Evolutionary conservation across 2,888 invertebrate species (phyloP).

Genomic region (Hypsopygia costalis): DNA sequence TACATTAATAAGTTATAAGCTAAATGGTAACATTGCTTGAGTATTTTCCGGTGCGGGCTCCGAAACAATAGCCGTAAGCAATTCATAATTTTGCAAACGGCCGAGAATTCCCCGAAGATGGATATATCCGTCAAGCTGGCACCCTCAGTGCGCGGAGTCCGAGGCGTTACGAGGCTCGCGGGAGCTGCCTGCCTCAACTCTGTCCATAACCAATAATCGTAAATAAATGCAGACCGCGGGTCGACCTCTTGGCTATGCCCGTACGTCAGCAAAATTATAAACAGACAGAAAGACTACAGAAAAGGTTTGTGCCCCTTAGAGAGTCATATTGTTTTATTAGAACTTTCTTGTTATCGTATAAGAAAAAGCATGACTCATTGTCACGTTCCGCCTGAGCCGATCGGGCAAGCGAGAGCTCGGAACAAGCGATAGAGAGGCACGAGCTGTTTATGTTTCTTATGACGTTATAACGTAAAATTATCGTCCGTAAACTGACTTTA

Average conservation of each 20-base stretch:
- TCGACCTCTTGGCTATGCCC: constrained; percentile 19
- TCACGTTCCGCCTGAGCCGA: too few species aligned
- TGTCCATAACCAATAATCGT: constrained; percentile 79
- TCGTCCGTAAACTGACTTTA: too few species aligned
- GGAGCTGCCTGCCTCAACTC: constrained; percentile 65
- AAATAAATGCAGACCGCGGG: constrained; percentile 62
- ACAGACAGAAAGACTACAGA: constrained; percentile 11
- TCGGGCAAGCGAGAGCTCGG: too few species aligned
- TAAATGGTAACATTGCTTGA: too few species aligned
- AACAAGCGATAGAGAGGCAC: too few species aligned
- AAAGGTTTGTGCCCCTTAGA: background rate
- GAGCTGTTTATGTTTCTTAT: too few species aligned
- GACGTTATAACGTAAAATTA: too few species aligned
- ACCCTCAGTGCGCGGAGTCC: constrained; percentile 63
- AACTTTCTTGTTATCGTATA: too few species aligned
- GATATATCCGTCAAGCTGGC: constrained; percentile 72
- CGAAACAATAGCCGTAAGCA: constrained; percentile 31
- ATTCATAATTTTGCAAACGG: constrained; percentile 66
- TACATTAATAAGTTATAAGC: too few species aligned
- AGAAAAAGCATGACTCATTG: too few species aligned
- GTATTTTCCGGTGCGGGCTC: constrained; percentile 5
- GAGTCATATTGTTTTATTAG: too few species aligned
- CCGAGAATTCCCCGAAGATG: constrained; percentile 60
- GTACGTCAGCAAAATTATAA: constrained; percentile 34
- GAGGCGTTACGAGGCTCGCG: constrained; percentile 74